phyloP scores from a whole-genome alignment of 2,113 vertebrate species.

The Pycnonotus jocosus region DNA sequence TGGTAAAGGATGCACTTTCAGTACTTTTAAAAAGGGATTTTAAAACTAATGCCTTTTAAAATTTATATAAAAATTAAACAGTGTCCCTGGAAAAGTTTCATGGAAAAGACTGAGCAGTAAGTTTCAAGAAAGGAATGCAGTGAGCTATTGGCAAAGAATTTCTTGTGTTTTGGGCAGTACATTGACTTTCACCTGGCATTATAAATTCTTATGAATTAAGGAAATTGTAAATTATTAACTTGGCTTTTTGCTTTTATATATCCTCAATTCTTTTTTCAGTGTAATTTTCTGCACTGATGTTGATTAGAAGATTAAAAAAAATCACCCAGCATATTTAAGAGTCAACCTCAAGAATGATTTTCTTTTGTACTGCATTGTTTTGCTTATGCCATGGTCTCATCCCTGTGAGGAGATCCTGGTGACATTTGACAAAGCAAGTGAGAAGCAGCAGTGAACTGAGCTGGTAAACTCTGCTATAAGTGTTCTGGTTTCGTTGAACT shows the following conservation, averaged over 20 bases:
- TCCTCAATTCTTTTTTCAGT: background rate
- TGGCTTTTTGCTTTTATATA: background rate
- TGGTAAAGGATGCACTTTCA: background rate
- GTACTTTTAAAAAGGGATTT: background rate
- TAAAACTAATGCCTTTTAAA: background rate
- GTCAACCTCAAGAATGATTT: background rate
- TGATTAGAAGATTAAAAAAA: background rate
- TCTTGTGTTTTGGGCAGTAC: background rate
- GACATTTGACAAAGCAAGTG: background rate
- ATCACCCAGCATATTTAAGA: background rate
- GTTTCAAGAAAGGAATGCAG: background rate
- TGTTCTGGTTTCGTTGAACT: background rate
- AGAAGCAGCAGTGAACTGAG: background rate
- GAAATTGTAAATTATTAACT: background rate
- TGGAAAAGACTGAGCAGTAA: background rate
- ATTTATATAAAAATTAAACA: background rate
- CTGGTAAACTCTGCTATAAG: background rate
- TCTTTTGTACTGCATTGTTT: background rate
- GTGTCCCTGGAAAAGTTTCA: background rate
- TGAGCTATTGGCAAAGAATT: background rate
- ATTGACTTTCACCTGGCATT: background rate
- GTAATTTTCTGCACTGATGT: background rate
- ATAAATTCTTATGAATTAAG: background rate
- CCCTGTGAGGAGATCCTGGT: background rate
- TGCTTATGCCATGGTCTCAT: background rate